Conservation (phyloP, 2,797 vertebrate genomes). For the Zonotrichia albicollis region DNA sequence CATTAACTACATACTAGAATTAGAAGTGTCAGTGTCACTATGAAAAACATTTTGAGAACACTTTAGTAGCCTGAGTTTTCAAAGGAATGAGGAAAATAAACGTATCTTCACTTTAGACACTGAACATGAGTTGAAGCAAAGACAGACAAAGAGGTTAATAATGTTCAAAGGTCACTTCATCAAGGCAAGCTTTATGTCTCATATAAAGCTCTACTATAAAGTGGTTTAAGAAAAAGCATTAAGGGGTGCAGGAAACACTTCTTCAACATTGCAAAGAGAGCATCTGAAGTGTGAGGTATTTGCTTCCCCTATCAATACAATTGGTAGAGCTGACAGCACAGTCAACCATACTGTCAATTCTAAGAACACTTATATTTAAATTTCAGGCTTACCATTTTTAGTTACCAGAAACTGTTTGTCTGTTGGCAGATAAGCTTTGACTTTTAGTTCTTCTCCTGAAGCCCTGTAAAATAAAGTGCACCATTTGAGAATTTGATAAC, state of each 20-base stretch:
- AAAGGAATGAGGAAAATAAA: background rate
- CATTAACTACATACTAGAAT: background rate
- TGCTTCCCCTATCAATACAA: background rate
- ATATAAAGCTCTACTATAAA: background rate
- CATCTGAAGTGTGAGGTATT: background rate
- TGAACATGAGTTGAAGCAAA: background rate
- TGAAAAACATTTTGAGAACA: background rate
- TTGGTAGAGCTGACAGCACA: background rate
- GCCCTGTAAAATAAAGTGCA: conserved; percentile 81
- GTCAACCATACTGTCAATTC: background rate
- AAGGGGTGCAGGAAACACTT: background rate
- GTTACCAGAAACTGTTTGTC: conserved; percentile 98
- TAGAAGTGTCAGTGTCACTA: background rate
- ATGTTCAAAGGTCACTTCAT: background rate
- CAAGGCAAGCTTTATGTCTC: background rate
- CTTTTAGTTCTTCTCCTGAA: conserved; percentile 91
- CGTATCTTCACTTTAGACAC: background rate
- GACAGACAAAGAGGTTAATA: background rate
- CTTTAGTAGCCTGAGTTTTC: background rate
- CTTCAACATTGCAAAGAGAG: background rate
- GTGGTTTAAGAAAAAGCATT: background rate
- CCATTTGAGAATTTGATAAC: conserved; percentile 10
- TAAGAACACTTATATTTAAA: background rate
- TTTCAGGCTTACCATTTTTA: conserved; percentile 88
- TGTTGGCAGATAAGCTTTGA: conserved; percentile 91